These are phyloP conservation scores for Amphilophus citrinellus DNA, from an alignment of 2,113 vertebrate genomes.

Conservation along the genomic window DNA sequence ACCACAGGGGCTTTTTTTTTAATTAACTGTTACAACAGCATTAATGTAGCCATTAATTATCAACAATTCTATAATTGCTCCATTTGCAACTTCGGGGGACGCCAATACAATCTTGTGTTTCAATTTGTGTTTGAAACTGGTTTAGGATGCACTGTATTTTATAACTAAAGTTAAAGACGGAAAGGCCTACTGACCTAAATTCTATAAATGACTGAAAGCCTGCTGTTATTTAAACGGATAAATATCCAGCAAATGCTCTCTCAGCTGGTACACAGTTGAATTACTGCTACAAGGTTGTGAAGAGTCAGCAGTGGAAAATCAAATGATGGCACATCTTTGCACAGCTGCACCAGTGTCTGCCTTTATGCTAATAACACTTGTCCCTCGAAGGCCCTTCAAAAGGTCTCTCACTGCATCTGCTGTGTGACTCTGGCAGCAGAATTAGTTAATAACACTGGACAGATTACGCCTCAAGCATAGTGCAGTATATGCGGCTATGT, in stretches of 20 bases:
- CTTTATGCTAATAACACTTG: conserved; percentile 11
- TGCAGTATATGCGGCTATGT: conserved; percentile 23
- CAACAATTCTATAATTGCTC: not conserved
- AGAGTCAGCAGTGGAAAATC: not conserved
- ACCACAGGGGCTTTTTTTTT: not conserved
- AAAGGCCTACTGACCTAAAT: not conserved
- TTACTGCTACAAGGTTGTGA: not conserved
- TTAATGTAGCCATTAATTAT: not conserved
- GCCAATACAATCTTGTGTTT: not conserved
- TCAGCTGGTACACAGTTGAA: not conserved
- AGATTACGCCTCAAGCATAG: conserved; percentile 34
- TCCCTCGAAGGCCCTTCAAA: conserved; percentile 28
- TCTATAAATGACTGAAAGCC: not conserved
- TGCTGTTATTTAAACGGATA: not conserved
- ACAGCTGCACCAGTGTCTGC: not conserved
- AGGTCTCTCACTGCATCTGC: conserved; percentile 29
- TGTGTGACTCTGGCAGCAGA: conserved; percentile 16
- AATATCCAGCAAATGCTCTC: not conserved
- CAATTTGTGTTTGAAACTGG: not conserved
- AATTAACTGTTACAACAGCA: conserved; percentile 1
- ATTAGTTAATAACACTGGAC: conserved; percentile 43
- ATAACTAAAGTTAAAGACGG: not conserved
- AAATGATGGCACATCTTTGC: not conserved
- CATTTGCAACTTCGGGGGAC: not conserved
- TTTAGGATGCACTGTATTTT: not conserved